phyloP scores from a whole-genome alignment of 2,113 vertebrate genomes.

The Nesoenas mayeri region DNA sequence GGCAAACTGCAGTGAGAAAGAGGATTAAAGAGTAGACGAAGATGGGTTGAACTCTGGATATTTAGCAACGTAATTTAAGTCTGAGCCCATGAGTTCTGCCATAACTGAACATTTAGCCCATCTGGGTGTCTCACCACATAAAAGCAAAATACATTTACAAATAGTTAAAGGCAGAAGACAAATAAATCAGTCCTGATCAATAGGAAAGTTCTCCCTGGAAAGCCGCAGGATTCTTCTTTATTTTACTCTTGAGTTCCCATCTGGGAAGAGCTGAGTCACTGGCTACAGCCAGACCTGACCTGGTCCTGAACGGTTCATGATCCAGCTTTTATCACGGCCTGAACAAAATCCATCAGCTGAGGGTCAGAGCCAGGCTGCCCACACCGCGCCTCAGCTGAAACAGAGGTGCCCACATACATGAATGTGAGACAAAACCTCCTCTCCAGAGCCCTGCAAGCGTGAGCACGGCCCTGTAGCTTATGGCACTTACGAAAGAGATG shows the following conservation, averaged over 20 bases:
- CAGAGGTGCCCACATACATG: fast-evolving
- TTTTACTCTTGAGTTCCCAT: background rate
- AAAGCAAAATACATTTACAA: background rate
- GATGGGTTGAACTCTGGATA: background rate
- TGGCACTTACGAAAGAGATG: background rate
- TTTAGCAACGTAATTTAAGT: background rate
- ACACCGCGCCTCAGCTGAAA: fast-evolving
- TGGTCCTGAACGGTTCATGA: background rate
- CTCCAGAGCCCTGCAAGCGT: fast-evolving
- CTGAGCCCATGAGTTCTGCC: background rate
- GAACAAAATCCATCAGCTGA: background rate
- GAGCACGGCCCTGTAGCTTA: background rate
- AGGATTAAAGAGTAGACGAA: background rate
- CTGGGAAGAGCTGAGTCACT: background rate
- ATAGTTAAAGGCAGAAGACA: background rate
- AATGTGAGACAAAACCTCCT: background rate
- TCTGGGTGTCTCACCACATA: background rate
- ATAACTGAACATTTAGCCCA: background rate
- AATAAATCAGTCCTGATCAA: background rate
- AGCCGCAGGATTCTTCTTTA: background rate
- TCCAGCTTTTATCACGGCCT: background rate
- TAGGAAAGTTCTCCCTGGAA: background rate
- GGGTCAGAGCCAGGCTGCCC: background rate
- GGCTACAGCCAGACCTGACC: background rate
- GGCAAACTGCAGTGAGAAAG: constrained; percentile 29